Conservation (phyloP, 2,113 vertebrate genomes). For the Eonycteris spelaea region DNA sequence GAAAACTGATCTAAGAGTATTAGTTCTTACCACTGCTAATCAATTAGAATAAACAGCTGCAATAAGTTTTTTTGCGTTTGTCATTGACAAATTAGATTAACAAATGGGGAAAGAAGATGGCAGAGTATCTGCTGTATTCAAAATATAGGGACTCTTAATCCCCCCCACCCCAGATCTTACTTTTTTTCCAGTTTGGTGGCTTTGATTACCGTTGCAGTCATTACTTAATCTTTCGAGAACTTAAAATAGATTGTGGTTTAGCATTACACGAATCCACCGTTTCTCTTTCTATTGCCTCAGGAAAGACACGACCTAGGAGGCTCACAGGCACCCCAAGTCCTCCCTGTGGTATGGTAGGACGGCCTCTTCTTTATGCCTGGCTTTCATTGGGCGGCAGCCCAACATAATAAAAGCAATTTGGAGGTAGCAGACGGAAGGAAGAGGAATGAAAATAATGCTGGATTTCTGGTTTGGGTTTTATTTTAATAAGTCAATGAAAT, state of each 20-base stretch:
- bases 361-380: not conserved
- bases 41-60: not conserved
- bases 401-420: not conserved
- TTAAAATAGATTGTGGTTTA: not conserved
- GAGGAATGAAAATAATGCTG: constrained; percentile 25
- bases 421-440: not conserved
- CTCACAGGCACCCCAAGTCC: not conserved
- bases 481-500: constrained; percentile 39
- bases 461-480: constrained; percentile 4
- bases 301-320: not conserved
- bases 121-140: not conserved
- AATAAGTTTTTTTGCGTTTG: not conserved
- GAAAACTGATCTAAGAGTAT: not conserved
- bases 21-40: not conserved
- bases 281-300: not conserved
- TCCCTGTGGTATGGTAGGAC: not conserved
- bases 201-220: not conserved
- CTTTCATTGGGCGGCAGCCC: not conserved
- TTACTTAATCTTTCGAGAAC: not conserved
- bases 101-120: not conserved
- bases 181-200: not conserved
- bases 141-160: not conserved
- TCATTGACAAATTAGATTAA: not conserved
- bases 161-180: not conserved
- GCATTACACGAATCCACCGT: not conserved